Evolutionary conservation across 2,797 vertebrate species (phyloP), one percentile per base, ranked within the genome.

Genomic region (Falco naumanni): DNA sequence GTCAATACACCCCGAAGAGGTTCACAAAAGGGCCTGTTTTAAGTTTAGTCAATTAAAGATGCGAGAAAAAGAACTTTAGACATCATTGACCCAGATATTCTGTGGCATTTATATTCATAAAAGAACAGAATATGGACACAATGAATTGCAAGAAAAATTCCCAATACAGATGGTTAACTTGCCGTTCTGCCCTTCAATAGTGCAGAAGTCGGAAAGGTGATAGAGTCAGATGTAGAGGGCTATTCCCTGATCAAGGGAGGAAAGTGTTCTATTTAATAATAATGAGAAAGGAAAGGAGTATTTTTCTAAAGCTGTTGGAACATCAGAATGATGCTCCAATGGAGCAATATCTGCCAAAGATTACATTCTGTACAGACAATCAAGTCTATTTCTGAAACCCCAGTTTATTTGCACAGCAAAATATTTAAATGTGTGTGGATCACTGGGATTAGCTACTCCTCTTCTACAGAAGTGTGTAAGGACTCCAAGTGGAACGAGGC

Each of bases 21-120:
- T 96, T 96, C 96, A 96, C 64, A 92, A 77, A 96, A 95, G 83
- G 81, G 54, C 76, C 76, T 96, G 95, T 72, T 97, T 96, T 93
- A 97, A 97, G 81, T 96, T 97, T 96, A 95, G 97, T 95, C 96
- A 97, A 97, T 97, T 97, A 97, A 96, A 96, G 96, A 97, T 92
- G 92, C 31, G 1, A 96, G 91, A 76, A 91, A 96, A 96, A 96
- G 94, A 96, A 95, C 96, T 97, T 96, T 93, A 93, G 87, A 96
- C 79, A 94, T 96, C 93, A 96, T 91, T 97, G 97, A 97, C 97
- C 96, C 81, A 97, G 94, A 96, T 97, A 97, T 86, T 96, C 81
- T 59, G 57, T 78, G 54, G 90, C 83, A 94, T 97, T 97, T 96
- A 94, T 95, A 97, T 96, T 97, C 94, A 97, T 87, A 94, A 68